Evolutionary conservation across 2,113 vertebrate genomes (phyloP).

Genomic region (Siniperca chuatsi): DNA sequence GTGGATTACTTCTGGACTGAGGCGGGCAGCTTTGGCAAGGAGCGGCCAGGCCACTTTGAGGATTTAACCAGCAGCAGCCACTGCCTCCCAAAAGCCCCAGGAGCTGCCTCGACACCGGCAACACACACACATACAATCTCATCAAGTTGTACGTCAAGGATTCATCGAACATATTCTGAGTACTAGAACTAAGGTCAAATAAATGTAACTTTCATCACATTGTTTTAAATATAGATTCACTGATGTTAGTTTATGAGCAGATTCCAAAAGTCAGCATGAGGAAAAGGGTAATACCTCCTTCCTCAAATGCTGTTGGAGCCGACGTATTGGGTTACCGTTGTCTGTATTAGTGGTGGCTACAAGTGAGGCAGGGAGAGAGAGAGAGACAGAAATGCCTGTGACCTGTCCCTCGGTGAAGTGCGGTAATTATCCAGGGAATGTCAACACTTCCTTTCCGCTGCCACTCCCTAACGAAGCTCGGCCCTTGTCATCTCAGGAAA

Average conservation of each 20-base stretch:
- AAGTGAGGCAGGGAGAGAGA: neutral
- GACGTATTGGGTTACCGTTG: neutral
- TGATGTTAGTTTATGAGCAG: neutral
- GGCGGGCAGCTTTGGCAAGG: constrained; percentile 80
- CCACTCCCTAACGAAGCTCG: constrained; percentile 4
- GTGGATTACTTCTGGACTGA: constrained; percentile 86
- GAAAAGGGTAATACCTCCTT: neutral
- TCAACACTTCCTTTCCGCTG: constrained; percentile 55
- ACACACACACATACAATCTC: constrained; percentile 32
- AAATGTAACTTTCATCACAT: neutral
- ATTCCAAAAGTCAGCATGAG: constrained; percentile 7
- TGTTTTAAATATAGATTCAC: neutral
- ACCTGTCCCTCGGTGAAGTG: constrained; percentile 44
- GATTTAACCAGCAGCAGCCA: constrained; percentile 79
- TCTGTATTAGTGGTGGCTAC: neutral
- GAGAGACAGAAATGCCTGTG: constrained; percentile 7
- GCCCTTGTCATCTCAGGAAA: constrained; percentile 18
- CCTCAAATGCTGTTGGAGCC: neutral
- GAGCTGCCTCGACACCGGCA: constrained; percentile 70
- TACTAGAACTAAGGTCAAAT: neutral
- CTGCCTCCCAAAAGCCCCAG: constrained; percentile 67
- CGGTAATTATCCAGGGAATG: constrained; percentile 54
- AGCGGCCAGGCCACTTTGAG: constrained; percentile 78
- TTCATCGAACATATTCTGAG: constrained; percentile 31
- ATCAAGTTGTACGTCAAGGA: constrained; percentile 42